Base-by-base conservation (phyloP, 2,113 vertebrate species). In the Calypte anna region DNA sequence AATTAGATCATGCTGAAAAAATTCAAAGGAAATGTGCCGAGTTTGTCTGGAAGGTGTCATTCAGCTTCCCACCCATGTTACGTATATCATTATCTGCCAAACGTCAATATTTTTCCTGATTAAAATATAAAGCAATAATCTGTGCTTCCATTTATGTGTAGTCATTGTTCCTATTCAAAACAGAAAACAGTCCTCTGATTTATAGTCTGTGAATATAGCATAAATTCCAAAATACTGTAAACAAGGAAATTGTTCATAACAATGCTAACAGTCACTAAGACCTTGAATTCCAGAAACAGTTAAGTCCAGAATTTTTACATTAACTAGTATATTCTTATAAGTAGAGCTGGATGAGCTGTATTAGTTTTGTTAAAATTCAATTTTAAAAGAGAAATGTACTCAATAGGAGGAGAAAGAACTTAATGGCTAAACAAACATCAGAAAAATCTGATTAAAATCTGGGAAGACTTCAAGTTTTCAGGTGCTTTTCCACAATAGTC, bases 61-160 rank as follows among this genome's bases (percentile, higher is more conserved):
- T 61, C 23, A 58, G 46, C 22, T 76, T 86, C 43, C 72, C 12
- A 10, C 25, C 62, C 23, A 30, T 48, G 28, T 64, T 55, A 27
- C 4, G 2, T 21, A 58, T n/a, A 58, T 62, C 33, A 24, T 67
- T 68, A 63, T 68, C 62, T 58, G n/a, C 6, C 25, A 53, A 78
- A 51, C 14, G 24, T 31, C 54, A 79, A 11, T 23, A 53, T 31
- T 59, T 83, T 77, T 57, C 25, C 69, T 46, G 8, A 9, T 54
- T 81, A 53, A 84, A 66, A 62, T 46, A 8, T 16, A 76, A 68
- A 62, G 12, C 16, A 74, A n/a, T 40, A 69, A 62, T 38, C 46
- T 1, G 0, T 13, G 6, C 11, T 61, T 17, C 25, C 9, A 27
- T 4, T 8, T 4, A 28, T 12, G 6, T 14, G 38, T 14, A 28